Conservation (phyloP, 2,888 invertebrate genomes). For the Eilema caniola region DNA sequence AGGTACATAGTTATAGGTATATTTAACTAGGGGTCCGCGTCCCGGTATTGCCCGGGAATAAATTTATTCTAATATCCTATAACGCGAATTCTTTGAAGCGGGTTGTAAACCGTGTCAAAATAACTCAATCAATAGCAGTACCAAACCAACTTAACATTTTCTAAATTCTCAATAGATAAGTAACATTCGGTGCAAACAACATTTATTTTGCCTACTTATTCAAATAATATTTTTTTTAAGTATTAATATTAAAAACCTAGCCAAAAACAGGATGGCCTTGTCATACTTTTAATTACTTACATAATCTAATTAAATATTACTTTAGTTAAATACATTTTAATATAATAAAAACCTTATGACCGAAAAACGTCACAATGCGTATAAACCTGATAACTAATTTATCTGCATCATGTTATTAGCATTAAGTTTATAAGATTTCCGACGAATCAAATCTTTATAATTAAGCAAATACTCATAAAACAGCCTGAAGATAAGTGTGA, state of each 20-base stretch:
- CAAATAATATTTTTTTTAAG: not conserved
- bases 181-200: not conserved
- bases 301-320: not conserved
- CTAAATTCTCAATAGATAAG: not conserved
- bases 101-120: too few relatives aligned
- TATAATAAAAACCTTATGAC: not conserved
- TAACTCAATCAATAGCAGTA: too few relatives aligned
- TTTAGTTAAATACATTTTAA: not conserved
- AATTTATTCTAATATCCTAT: too few relatives aligned
- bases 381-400: not conserved
- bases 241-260: not conserved
- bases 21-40: too few relatives aligned
- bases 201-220: not conserved
- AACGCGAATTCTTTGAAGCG: too few relatives aligned
- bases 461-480: conserved; percentile 35
- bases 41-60: too few relatives aligned
- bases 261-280: not conserved
- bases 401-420: not conserved
- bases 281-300: conserved; percentile 10
- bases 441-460: conserved; percentile 23
- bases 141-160: too few relatives aligned
- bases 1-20: not conserved
- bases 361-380: not conserved
- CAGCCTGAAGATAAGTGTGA: conserved; percentile 23
- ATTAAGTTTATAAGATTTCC: conserved; percentile 2